A percentile compares a stretch with the other conserved stretches of the same genome.
Conservation (phyloP, 2,113 vertebrate genomes). For the Orientallactaga bullata region DNA sequence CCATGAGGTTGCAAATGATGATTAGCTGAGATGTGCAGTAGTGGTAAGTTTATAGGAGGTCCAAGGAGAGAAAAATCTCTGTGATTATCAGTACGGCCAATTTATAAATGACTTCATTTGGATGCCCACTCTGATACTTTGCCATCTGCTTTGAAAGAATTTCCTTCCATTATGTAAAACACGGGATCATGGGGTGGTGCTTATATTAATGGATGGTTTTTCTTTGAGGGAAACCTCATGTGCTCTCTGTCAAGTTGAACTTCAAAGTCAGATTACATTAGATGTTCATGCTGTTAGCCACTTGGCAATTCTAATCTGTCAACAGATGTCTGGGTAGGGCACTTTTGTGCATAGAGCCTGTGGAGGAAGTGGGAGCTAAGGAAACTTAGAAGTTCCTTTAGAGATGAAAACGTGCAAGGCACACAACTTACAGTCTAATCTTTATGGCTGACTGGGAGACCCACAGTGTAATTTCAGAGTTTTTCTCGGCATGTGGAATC, state of each 20-base stretch:
- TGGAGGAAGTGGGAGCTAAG: conserved; percentile 66
- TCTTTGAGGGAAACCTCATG: conserved; percentile 72
- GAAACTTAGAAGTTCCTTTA: conserved; percentile 65
- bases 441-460: conserved; percentile 70
- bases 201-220: conserved; percentile 70
- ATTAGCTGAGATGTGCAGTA: conserved; percentile 35
- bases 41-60: conserved; percentile 44
- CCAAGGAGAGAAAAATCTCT: conserved; percentile 59
- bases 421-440: conserved; percentile 49
- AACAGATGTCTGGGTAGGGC: conserved; percentile 66
- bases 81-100: conserved; percentile 52
- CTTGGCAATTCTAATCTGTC: conserved; percentile 79
- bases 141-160: conserved; percentile 76
- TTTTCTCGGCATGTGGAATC: conserved; percentile 65
- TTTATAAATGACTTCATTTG: conserved; percentile 77
- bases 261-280: conserved; percentile 73
- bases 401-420: conserved; percentile 64
- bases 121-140: conserved; percentile 60
- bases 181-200: conserved; percentile 31
- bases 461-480: conserved; percentile 54
- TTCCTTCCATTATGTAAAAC: conserved; percentile 73
- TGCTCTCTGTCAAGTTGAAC: conserved; percentile 71
- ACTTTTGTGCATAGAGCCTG: conserved; percentile 55
- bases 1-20: conserved; percentile 54
- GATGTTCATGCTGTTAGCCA: conserved; percentile 68